Evolutionary conservation across 2,888 invertebrate genomes (phyloP), one percentile per base, ranked within the genome.

Genomic region (Agrotis segetum): DNA sequence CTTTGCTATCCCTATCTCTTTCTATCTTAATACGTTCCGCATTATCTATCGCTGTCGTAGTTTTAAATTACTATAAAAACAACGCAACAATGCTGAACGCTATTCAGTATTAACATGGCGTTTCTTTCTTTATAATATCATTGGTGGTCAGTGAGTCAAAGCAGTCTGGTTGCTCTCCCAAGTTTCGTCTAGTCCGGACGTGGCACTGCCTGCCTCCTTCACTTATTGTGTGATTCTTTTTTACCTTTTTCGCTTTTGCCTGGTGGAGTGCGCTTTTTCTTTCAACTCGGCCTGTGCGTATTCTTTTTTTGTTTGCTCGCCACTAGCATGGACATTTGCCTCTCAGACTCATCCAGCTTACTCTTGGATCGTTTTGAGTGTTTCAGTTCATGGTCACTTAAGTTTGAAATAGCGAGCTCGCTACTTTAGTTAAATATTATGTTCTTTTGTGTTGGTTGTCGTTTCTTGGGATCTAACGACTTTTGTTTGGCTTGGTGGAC

Each of bases 231-330:
- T 90, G 85, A 81, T 91, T 88, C 86, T 90, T 91, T 92, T 94
- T 92, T 91, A 86, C 90, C 84, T 90, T 90, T 93, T 92, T 89
- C 84, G 88, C 91, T 91, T 87, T 82, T 90, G 88, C 86, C 79
- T 88, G 90, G 88, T 90, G 90, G 92, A 94, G 93, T 91, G 92
- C 90, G 89, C 90, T 92, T 90, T 92, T 92, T 91, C 90, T 91
- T 91, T 89, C 87, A 87, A 86, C 86, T 88, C 85, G 87, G 87
- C 86, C 87, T 87, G 87, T 86, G 88, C 86, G 88, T 90, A 73
- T 92, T 92, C 58, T 91, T 90, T 92, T 93, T 93, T 93, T 91
- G 90, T 92, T 92, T 90, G 87, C 85, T 89, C 83, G 78, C 89
- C 89, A 90, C 92, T 91, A 90, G 88, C 89, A 85, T 90, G 90